Base-by-base conservation (phyloP, 2,797 vertebrate species). In the Argyrosomus regius region DNA sequence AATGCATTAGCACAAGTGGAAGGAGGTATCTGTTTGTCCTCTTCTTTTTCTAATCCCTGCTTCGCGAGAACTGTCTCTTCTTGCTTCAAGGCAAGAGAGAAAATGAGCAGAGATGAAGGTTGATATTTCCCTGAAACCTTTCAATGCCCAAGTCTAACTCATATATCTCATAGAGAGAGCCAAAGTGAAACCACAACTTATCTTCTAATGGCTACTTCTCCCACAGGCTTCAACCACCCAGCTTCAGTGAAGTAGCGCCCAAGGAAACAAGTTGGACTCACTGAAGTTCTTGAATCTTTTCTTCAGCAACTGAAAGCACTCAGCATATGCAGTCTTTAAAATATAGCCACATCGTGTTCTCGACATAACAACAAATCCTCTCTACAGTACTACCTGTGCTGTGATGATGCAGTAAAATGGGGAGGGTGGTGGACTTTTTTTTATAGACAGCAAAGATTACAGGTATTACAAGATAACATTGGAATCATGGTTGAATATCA, bases 1-100 rank as follows among this genome's bases (percentile, higher is more conserved):
- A 81, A 82, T 82, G 72, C 74, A 87, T 90, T 81, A 85, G 78
- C 59, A 41, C 45, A 52, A 60, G 43, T 59, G 56, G 28, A 78
- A 26, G 20, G 20, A 20, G 57, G 50, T 54, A 75, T 82, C 72
- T 66, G 70, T 54, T 66, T 73, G 72, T 60, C 49, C 71, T 64
- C 70, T 58, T 54, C 20, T 64, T 75, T 59, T 45, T 63, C 22
- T 69, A 57, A 77, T 79, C 50, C 66, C 64, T 61, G 60, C 50
- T n/a, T 28, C 63, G 71, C 43, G 26, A 83, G 41, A 46, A 57
- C 24, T 3, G 5, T 18, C 54, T 80, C 10, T 1, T 58, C 24
- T 71, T 63, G 24, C 49, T 75, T 26, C 31, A 46, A 64, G 61
- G 67, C 1, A 24, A 53, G 26, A 65, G 12, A 31, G 62, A 56